phyloP scores from a whole-genome alignment of 2,797 vertebrate species.

The Phoeniculus purpureus region DNA sequence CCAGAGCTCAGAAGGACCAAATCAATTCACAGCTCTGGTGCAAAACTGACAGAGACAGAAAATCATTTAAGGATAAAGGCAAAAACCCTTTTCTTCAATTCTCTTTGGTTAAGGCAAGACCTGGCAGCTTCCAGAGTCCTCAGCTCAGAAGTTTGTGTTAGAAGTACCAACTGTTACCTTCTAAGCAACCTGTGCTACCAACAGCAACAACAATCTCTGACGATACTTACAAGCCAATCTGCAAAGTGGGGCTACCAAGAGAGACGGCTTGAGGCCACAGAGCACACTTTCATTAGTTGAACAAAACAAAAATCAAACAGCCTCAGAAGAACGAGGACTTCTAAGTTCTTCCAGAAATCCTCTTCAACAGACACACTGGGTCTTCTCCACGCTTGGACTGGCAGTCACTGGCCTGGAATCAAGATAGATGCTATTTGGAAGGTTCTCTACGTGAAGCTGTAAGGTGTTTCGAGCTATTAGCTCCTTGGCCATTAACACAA shows the following conservation, averaged over 20 bases:
- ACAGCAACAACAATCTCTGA: background rate
- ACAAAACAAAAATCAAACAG: background rate
- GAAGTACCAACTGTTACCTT: background rate
- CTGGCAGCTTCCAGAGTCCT: background rate
- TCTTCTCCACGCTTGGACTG: constrained; percentile 60
- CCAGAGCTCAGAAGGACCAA: background rate
- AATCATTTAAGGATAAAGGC: background rate
- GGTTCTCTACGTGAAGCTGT: constrained; percentile 73
- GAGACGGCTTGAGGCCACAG: background rate
- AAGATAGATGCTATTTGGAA: constrained; percentile 71
- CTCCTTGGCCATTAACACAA: constrained; percentile 90
- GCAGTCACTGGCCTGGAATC: constrained; percentile 81
- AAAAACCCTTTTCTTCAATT: background rate
- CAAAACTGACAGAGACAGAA: constrained; percentile 23
- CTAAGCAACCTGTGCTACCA: background rate
- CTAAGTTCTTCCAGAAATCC: background rate
- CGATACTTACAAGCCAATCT: constrained; percentile 6
- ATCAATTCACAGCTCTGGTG: background rate
- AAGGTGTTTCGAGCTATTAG: constrained; percentile 88
- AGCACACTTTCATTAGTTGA: background rate
- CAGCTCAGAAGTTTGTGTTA: background rate
- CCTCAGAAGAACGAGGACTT: background rate
- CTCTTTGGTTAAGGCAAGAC: constrained; percentile 47
- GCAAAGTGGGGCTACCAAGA: background rate
- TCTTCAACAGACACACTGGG: constrained; percentile 83